These are phyloP conservation scores for Rutilus rutilus DNA, from an alignment of 2,113 vertebrate genomes.

Conservation along the genomic window DNA sequence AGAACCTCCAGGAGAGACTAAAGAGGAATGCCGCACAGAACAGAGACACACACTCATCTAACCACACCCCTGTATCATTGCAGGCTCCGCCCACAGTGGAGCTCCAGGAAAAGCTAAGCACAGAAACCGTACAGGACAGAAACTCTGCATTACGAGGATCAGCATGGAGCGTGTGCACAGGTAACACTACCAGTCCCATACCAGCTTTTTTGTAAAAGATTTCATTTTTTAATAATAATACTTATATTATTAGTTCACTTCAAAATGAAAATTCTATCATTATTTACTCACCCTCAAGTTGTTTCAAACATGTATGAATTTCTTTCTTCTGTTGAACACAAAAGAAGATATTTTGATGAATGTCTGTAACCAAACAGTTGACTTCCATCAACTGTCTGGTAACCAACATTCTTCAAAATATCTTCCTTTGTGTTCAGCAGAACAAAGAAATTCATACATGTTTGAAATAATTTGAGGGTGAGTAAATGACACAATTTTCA, in stretches of 20 bases:
- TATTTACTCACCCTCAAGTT: too few species aligned
- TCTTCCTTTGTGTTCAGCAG: too few species aligned
- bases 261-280: too few species aligned
- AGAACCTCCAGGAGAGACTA: constrained; percentile 82
- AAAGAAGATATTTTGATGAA: too few species aligned
- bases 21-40: constrained; percentile 60
- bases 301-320: too few species aligned
- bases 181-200: constrained; percentile 61
- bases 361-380: too few species aligned
- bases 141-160: constrained; percentile 82
- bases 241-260: not conserved
- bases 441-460: too few species aligned
- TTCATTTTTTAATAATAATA: not conserved
- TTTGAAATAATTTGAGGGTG: too few species aligned
- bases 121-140: constrained; percentile 74
- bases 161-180: constrained; percentile 85
- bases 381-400: too few species aligned
- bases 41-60: constrained; percentile 44
- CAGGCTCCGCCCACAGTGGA: constrained; percentile 62
- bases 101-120: constrained; percentile 66
- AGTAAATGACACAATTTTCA: too few species aligned
- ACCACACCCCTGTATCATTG: not conserved
- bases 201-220: not conserved
- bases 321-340: too few species aligned
- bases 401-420: too few species aligned